Conservation (phyloP, 2,797 vertebrate genomes). For the Prionace glauca region DNA sequence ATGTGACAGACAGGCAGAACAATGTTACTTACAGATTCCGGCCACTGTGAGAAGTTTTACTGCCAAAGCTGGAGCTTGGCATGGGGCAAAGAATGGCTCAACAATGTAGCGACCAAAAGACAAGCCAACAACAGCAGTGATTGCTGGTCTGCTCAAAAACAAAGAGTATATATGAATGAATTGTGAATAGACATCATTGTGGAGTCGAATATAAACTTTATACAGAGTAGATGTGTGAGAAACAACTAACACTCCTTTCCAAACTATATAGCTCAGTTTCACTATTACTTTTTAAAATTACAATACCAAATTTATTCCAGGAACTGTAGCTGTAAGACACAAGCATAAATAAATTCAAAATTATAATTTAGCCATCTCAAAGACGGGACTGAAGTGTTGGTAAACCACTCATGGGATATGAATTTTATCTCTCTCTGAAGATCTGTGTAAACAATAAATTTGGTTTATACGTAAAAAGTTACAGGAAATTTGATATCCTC, state of each 20-base stretch:
- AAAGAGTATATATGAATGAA: neutral
- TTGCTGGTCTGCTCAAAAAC: conserved; percentile 61
- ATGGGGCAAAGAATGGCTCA: conserved; percentile 73
- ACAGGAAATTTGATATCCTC: neutral
- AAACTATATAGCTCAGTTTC: neutral
- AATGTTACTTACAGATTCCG: conserved; percentile 67
- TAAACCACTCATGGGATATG: neutral
- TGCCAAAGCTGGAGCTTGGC: conserved; percentile 57
- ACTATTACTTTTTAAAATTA: neutral
- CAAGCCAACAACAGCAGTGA: conserved; percentile 66
- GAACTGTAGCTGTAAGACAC: neutral
- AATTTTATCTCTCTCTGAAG: neutral
- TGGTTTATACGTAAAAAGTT: neutral
- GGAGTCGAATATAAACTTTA: neutral
- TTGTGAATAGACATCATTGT: neutral
- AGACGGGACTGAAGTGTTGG: neutral
- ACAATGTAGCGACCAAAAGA: conserved; percentile 77
- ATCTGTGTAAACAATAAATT: neutral
- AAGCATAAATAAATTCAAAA: neutral
- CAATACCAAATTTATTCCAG: neutral
- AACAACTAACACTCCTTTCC: neutral
- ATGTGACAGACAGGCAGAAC: neutral
- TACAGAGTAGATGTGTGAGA: neutral
- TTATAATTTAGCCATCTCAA: neutral
- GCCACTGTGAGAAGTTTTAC: conserved; percentile 68